Evolutionary conservation across 2,888 invertebrate genomes (phyloP).

Genomic region (Andricus curvator): DNA sequence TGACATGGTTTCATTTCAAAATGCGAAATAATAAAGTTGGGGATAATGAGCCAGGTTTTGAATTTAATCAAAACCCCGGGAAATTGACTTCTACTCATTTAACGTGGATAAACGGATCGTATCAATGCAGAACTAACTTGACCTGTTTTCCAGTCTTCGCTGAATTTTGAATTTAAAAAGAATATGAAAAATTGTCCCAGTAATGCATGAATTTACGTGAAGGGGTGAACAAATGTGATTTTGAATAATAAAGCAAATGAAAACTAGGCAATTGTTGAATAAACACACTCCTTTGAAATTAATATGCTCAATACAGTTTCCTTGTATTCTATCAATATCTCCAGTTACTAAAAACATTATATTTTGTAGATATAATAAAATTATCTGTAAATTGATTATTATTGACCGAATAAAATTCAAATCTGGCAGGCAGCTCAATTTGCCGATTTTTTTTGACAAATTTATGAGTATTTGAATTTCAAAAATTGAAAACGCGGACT

Average conservation of each 20-base stretch:
- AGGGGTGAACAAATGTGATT: no score
- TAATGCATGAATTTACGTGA: background rate
- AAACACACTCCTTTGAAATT: background rate
- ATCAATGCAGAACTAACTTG: background rate
- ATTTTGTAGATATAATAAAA: no score
- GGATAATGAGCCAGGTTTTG: background rate
- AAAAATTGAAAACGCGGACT: no score
- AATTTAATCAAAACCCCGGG: background rate
- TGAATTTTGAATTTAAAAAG: background rate
- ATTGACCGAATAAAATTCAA: no score
- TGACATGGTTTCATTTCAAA: background rate
- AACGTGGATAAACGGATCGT: background rate
- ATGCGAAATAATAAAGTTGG: background rate
- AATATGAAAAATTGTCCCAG: background rate
- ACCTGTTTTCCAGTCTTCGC: background rate
- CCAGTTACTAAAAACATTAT: no score
- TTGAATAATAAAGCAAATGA: background rate
- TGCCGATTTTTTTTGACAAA: no score
- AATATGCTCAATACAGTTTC: background rate
- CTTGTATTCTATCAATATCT: no score
- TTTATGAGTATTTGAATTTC: no score
- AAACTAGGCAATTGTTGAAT: background rate
- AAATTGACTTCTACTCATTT: conserved; percentile 3
- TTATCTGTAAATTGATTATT: no score
- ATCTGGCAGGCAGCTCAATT: no score